Evolutionary conservation across 2,888 invertebrate species (phyloP).

Genomic region (Oligia latruncula): DNA sequence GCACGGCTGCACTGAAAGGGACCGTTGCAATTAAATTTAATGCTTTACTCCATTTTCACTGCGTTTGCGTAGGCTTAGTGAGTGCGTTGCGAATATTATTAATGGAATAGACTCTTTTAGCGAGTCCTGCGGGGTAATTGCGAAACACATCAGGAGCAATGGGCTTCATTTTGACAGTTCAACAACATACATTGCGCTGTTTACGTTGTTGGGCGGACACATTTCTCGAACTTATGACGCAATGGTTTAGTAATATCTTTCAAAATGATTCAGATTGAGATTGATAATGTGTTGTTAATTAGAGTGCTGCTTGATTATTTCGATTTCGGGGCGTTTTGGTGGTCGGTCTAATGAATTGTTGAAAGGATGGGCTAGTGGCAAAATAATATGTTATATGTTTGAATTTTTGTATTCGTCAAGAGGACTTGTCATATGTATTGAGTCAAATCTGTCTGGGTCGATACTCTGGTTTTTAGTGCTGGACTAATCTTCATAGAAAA

Average conservation of each 20-base stretch:
- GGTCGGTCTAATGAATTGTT: neutral
- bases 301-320: conserved; percentile 4
- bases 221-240: too few relatives aligned
- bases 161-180: too few relatives aligned
- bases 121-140: neutral
- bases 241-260: too few relatives aligned
- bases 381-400: neutral
- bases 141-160: too few relatives aligned
- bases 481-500: neutral
- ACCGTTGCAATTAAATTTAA: conserved; percentile 78
- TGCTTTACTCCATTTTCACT: conserved; percentile 75
- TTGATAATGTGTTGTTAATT: too few relatives aligned
- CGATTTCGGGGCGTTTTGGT: conserved; percentile 7
- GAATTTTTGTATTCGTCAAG: neutral
- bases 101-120: conserved; percentile 27
- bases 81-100: conserved; percentile 55
- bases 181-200: too few relatives aligned
- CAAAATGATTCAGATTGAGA: too few relatives aligned
- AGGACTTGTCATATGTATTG: neutral
- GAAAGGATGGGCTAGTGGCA: neutral
- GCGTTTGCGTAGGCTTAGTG: conserved; percentile 65
- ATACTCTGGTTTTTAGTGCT: neutral
- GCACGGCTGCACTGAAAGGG: conserved; percentile 73
- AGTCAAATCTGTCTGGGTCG: neutral
- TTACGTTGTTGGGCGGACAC: too few relatives aligned